Base-by-base conservation (phyloP, 2,113 vertebrate genomes). In the Dasyurus viverrinus region DNA sequence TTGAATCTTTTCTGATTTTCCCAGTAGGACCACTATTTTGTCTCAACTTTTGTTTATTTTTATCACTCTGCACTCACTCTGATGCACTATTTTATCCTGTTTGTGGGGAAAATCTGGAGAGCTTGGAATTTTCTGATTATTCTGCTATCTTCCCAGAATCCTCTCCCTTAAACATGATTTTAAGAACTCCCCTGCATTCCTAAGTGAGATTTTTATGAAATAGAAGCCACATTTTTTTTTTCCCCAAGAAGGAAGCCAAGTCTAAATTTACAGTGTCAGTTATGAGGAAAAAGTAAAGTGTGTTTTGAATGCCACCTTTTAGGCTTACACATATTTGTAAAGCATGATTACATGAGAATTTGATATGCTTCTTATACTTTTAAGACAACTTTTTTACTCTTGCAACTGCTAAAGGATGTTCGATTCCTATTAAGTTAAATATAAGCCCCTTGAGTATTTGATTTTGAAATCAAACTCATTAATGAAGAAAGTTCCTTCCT, bases 391-490 rank as follows among this genome's bases (percentile, higher is more conserved):
- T 14, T 89, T 93, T 96, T 92, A 52, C 14, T 92, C 90, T 91
- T 46, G 3, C 68, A 94, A n/a, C 91, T 95, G 93, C 36, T 96
- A 52, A 3, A 90, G 22, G 89, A 53, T 50, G 93, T 90, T 90
- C 95, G 46, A 91, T 95, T 94, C 47, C 53, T 93, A 92, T 94
- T 92, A 95, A 7, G 94, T 90, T 96, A 94, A 94, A 47, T 4
- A 54, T 57, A 91, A 90, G 25, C 22, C 22, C 89, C 16, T 42
- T 48, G 46, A 26, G 46, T 54, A 95, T 96, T 95, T 93, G 94
- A 90, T 94, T 96, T 84, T 19, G 94, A 96, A 97, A 93, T 96
- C 84, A 97, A 76, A 14, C 14, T 19, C 10, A 30, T 93, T 96
- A 94, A 16, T 60, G 54, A 92, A 53, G 19, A 93, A 90, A 53